A percentile compares a stretch with the other conserved stretches of the same genome.
phyloP scores from a whole-genome alignment of 2,797 vertebrate genomes.

The Micrastur ruficollis region DNA sequence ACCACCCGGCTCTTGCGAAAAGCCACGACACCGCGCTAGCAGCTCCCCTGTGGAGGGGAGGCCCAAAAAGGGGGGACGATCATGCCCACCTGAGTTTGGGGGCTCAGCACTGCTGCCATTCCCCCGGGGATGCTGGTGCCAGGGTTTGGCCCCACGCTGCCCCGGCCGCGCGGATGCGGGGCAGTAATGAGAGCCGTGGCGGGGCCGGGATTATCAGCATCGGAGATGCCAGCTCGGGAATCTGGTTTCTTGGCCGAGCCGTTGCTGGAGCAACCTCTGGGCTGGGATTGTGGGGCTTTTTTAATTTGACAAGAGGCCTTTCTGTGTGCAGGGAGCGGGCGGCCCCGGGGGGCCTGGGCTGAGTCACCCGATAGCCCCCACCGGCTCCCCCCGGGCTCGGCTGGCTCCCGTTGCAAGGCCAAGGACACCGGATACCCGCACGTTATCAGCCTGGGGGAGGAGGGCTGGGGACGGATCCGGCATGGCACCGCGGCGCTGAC shows the following conservation, averaged over 20 bases:
- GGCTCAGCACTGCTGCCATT: neutral
- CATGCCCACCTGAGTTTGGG: accelerated
- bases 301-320: constrained; percentile 18
- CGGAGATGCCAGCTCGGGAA: neutral
- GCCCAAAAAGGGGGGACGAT: accelerated
- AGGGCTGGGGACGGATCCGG: neutral
- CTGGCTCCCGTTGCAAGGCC: neutral
- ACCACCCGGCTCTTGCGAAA: neutral
- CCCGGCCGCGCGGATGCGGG: neutral
- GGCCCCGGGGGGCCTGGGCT: neutral
- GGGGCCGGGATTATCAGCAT: neutral
- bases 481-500: neutral
- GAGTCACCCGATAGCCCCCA: constrained; percentile 24
- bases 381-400: neutral
- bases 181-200: neutral
- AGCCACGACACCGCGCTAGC: accelerated
- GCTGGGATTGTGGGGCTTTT: neutral
- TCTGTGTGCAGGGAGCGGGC: neutral
- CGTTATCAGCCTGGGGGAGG: neutral
- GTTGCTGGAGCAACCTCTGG: constrained; percentile 27
- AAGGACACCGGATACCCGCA: neutral
- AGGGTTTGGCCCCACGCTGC: neutral
- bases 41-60: neutral
- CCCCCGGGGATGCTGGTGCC: neutral
- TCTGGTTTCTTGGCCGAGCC: constrained; percentile 34